Percentiles rank a stretch among this genome's conserved stretches.
These are phyloP conservation scores for Dasysyrphus tricinctus DNA, from an alignment of 2,888 invertebrate genomes.

Conservation along the genomic window DNA sequence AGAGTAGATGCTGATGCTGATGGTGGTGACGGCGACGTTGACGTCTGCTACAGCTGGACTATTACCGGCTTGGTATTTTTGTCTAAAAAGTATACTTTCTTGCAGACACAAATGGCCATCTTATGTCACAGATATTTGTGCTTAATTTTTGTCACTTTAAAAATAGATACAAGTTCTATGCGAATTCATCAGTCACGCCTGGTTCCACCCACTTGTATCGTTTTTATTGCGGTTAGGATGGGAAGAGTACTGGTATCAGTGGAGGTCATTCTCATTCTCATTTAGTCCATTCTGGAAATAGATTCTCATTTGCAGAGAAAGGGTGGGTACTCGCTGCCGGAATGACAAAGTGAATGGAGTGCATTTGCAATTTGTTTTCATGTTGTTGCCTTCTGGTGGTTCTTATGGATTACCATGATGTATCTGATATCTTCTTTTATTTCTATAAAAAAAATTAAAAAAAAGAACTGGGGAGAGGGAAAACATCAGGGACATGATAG, in stretches of 20 bases:
- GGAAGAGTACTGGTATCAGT: background rate
- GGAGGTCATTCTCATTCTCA: slow-evolving; percentile 62
- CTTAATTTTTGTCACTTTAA: slow-evolving; percentile 34
- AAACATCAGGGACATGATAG: slow-evolving; percentile 44
- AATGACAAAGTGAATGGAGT: slow-evolving; percentile 57
- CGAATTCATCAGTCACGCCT: slow-evolving; percentile 29
- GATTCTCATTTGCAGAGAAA: slow-evolving; percentile 35
- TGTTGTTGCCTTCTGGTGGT: slow-evolving; percentile 44
- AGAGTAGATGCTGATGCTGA: background rate
- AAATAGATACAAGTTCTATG: slow-evolving; percentile 14
- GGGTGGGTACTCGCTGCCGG: background rate
- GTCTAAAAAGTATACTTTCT: background rate
- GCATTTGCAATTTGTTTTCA: slow-evolving; percentile 68
- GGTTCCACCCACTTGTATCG: background rate
- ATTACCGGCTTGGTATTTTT: slow-evolving; percentile 27
- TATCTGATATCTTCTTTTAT: slow-evolving; percentile 20
- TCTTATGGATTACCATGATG: slow-evolving; percentile 53
- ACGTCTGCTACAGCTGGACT: slow-evolving; percentile 31
- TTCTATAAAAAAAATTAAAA: background rate
- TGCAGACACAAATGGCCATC: slow-evolving; percentile 3
- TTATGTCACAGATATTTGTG: slow-evolving; percentile 39
- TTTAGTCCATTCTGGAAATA: slow-evolving; percentile 58
- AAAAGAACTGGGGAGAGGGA: background rate
- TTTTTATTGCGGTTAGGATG: background rate
- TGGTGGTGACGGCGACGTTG: slow-evolving; percentile 25